These are phyloP conservation scores for Propithecus coquereli DNA, from an alignment of 2,113 vertebrate genomes.

Conservation along the genomic window DNA sequence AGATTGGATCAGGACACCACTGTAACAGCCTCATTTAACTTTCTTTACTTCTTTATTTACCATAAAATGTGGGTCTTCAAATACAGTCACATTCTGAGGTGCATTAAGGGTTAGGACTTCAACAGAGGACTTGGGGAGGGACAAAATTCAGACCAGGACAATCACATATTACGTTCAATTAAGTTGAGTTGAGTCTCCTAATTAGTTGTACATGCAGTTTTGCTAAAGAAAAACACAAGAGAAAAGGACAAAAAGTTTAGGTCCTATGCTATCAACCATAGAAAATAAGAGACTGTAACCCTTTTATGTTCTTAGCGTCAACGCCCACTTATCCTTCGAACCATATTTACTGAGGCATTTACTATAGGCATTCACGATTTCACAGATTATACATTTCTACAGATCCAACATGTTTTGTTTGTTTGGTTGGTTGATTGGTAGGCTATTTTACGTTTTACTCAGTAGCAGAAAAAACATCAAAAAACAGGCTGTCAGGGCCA, in stretches of 20 bases:
- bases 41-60: neutral
- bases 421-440: neutral
- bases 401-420: neutral
- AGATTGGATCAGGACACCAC: neutral
- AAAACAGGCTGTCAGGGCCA: neutral
- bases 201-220: neutral
- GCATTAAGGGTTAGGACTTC: neutral
- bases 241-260: neutral
- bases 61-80: neutral
- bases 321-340: neutral
- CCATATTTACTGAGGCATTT: neutral
- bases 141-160: neutral
- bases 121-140: neutral
- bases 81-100: neutral
- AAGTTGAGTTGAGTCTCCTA: neutral
- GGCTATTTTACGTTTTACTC: neutral
- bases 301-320: neutral
- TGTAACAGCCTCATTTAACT: neutral
- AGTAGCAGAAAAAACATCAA: neutral
- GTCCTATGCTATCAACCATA: neutral
- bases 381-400: constrained; percentile 29
- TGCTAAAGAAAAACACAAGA: neutral
- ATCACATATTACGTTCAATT: neutral
- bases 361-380: neutral
- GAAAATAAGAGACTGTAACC: neutral